Conservation (phyloP, 2,113 vertebrate genomes). For the Microcebus murinus region DNA sequence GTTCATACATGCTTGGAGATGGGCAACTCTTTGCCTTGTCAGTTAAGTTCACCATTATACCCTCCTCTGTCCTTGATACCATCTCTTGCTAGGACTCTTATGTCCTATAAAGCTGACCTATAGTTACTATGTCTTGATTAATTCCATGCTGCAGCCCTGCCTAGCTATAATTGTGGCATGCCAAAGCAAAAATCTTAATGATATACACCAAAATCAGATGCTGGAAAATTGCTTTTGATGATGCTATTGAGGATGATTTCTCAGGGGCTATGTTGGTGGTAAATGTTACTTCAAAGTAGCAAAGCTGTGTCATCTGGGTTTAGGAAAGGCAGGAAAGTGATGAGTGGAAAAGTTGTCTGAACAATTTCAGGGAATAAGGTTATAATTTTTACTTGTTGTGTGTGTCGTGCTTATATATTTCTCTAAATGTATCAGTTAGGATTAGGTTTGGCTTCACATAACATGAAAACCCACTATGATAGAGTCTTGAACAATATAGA, state of each 20-base stretch:
- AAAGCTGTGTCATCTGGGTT: background rate
- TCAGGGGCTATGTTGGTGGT: constrained; percentile 50
- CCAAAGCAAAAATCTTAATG: constrained; percentile 68
- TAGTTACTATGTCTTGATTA: constrained; percentile 68
- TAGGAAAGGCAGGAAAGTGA: constrained; percentile 17
- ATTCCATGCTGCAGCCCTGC: constrained; percentile 60
- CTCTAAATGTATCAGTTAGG: background rate
- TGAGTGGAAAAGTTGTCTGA: constrained; percentile 25
- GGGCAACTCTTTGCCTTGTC: background rate
- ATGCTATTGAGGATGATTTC: constrained; percentile 69
- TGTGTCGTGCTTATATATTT: background rate
- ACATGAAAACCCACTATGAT: background rate
- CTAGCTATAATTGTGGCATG: constrained; percentile 70
- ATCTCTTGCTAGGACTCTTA: background rate
- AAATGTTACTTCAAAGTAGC: constrained; percentile 59
- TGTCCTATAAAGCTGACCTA: constrained; percentile 72
- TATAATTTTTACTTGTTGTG: background rate
- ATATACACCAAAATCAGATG: constrained; percentile 79
- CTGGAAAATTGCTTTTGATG: constrained; percentile 82
- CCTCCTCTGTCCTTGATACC: background rate
- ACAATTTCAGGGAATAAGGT: background rate
- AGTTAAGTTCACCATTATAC: background rate
- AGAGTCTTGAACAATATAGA: background rate
- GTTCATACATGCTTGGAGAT: background rate
- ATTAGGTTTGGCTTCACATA: constrained; percentile 9